Percentiles rank a stretch among this genome's conserved stretches.
These are phyloP conservation scores for Datnioides undecimradiatus DNA, from an alignment of 2,113 vertebrate species.

Conservation along the genomic window DNA sequence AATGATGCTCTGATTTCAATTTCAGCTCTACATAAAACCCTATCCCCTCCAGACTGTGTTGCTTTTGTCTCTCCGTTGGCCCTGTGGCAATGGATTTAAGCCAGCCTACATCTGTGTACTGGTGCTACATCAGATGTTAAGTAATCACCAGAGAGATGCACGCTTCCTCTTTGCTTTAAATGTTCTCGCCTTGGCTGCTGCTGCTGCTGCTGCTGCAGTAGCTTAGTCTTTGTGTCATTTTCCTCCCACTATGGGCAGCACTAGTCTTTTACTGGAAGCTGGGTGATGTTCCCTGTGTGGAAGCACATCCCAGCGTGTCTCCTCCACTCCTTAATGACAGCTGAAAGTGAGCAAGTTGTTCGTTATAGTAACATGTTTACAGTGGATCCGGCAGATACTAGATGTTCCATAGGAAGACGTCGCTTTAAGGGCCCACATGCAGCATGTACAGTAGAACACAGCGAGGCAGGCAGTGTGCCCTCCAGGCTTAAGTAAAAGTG, in stretches of 20 bases:
- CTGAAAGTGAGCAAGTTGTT: slow-evolving; percentile 37
- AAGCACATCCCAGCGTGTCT: slow-evolving; percentile 17
- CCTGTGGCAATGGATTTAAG: slow-evolving; percentile 73
- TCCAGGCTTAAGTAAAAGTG: slow-evolving; percentile 50
- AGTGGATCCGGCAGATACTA: background rate
- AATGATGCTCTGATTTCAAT: slow-evolving; percentile 57
- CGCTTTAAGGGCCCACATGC: slow-evolving; percentile 27
- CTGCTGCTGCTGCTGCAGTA: slow-evolving; percentile 33
- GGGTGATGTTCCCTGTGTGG: slow-evolving; percentile 34
- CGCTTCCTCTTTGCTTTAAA: slow-evolving; percentile 65
- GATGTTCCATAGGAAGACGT: slow-evolving; percentile 40
- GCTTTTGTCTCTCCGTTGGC: slow-evolving; percentile 67
- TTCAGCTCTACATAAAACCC: slow-evolving; percentile 54
- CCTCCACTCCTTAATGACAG: slow-evolving; percentile 21
- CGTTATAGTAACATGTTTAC: slow-evolving; percentile 6
- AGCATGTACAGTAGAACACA: slow-evolving; percentile 23
- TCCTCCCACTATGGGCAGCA: slow-evolving; percentile 54
- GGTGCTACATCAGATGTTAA: slow-evolving; percentile 69
- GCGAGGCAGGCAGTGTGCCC: slow-evolving; percentile 32
- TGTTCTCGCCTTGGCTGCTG: slow-evolving; percentile 57
- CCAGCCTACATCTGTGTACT: slow-evolving; percentile 70
- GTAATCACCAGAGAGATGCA: slow-evolving; percentile 69
- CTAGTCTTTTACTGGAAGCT: slow-evolving; percentile 28
- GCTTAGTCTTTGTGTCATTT: slow-evolving; percentile 53
- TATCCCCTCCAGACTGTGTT: slow-evolving; percentile 58